phyloP scores from a whole-genome alignment of 2,888 invertebrate species.

The Agonopterix arenella region DNA sequence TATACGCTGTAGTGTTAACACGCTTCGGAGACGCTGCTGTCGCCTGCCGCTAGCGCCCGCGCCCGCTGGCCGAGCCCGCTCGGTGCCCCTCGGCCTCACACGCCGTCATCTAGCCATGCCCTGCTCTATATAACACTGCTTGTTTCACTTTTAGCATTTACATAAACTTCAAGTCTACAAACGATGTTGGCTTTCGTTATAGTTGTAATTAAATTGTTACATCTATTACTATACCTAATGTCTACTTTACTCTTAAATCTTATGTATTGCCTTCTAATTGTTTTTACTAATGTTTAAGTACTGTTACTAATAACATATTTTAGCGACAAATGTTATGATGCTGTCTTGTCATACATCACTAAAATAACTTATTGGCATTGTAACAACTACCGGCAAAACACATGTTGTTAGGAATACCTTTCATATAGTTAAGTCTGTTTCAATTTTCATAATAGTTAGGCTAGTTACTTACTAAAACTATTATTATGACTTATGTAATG shows the following conservation, averaged over 20 bases:
- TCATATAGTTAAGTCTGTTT: too few species aligned
- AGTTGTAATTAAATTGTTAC: constrained; percentile 28
- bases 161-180: constrained; percentile 33
- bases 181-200: constrained; percentile 39
- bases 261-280: constrained; percentile 47
- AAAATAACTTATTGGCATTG: too few species aligned
- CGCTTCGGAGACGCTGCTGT: constrained; percentile 12
- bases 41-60: constrained; percentile 1
- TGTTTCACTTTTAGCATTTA: constrained; percentile 43
- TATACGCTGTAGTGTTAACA: constrained; percentile 14
- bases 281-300: background rate
- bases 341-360: too few species aligned
- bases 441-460: constrained; percentile 26
- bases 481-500: constrained; percentile 64
- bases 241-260: constrained; percentile 35
- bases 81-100: constrained; percentile 1
- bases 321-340: constrained; percentile 7
- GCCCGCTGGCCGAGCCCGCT: background rate
- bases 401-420: too few species aligned
- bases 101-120: constrained; percentile 28
- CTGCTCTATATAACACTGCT: constrained; percentile 69
- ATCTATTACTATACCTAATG: too few species aligned
- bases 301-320: constrained; percentile 9
- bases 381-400: too few species aligned
- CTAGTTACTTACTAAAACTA: constrained; percentile 38